Evolutionary conservation across 2,113 vertebrate species (phyloP).

Genomic region (Prunella himalayana): DNA sequence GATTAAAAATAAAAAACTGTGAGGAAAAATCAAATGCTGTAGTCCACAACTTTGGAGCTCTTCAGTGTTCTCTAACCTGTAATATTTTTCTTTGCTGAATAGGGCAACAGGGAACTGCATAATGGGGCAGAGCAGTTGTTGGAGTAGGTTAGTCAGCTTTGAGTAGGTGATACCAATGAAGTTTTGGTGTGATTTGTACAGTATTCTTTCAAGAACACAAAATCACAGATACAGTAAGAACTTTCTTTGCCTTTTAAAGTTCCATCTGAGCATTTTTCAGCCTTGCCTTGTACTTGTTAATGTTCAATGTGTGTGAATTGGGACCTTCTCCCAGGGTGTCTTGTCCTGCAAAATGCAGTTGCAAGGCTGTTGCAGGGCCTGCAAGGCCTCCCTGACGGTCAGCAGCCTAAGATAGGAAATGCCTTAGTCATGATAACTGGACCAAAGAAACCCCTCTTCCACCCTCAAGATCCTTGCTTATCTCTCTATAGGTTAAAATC

Average conservation of each 20-base stretch:
- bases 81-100: neutral
- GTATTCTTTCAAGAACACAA: neutral
- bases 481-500: too few relatives aligned
- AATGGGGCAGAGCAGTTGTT: neutral
- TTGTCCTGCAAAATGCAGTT: neutral
- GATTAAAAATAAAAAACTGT: neutral
- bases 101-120: neutral
- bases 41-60: neutral
- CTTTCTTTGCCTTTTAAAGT: neutral
- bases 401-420: too few relatives aligned
- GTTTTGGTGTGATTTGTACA: neutral
- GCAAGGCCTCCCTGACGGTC: too few relatives aligned
- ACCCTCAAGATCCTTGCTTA: too few relatives aligned
- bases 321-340: neutral
- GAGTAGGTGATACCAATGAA: neutral
- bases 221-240: neutral
- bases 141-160: neutral
- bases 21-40: neutral
- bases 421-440: too few relatives aligned
- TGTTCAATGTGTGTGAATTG: accelerated
- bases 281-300: neutral
- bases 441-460: too few relatives aligned
- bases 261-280: neutral
- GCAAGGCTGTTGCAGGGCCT: neutral
- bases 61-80: neutral